Evolutionary conservation across 2,797 vertebrate genomes (phyloP), one percentile per base, ranked within the genome.

Genomic region (Hyperoplus immaculatus): DNA sequence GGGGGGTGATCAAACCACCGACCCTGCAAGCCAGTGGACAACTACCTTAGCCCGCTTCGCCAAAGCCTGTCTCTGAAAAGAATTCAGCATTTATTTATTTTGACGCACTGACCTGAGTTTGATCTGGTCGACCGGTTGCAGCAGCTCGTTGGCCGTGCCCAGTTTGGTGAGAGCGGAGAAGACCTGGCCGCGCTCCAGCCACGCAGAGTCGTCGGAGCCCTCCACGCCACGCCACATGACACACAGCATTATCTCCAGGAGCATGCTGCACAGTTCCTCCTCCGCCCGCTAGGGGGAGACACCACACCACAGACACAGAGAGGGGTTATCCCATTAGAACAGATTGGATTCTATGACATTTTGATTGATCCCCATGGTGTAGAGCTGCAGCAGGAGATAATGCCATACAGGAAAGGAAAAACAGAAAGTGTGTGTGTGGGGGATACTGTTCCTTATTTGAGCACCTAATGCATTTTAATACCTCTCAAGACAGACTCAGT

Each of bases 171-270:
- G 95, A 54, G 98, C 97, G 2, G 98, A 97, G 93, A 99, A 99
- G 49, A 99, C 97, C 78, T 99, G 97, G 29, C 98, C 98, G 8
- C 97, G 95, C 87, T 99, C 97, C 85, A 97, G 85, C 98, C 98
- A 99, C 18, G 97, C 95, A 0, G 89, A 85, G 41, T 97, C 96
- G 49, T 99, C 98, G 0, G 97, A 98, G 9, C 96, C 97, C 74
- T 97, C 97, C 6, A 99, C 94, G 7, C 98, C 98, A n/a, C 96
- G 96, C 97, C 97, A 98, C 96, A 98, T 98, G 76, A 99, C 82
- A 70, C 93, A 97, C 70, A 96, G 93, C 59, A 99, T 84, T 38
- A 97, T 96, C 91, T 96, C 96, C 86, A 97, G 93, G 81, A 99
- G 93, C 93, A 98, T 94, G 62, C 92, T 94, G 67, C 95, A 72